These are phyloP conservation scores for Trichacis sp. DNA, from an alignment of 2,888 invertebrate species.

Conservation along the genomic window DNA sequence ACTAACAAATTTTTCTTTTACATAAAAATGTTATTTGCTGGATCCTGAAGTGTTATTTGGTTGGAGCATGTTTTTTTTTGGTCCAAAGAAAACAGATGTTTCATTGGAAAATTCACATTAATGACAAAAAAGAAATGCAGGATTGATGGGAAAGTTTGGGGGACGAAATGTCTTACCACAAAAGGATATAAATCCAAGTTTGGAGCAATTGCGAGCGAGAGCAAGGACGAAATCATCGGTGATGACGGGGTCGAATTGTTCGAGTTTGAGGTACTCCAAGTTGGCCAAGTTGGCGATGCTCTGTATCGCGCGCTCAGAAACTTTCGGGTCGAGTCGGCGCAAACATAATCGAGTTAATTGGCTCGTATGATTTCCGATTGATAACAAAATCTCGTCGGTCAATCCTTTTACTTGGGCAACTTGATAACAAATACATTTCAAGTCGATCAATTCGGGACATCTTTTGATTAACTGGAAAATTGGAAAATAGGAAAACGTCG, in stretches of 20 bases:
- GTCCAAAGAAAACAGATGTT: no score
- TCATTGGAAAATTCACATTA: no score
- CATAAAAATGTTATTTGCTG: not conserved
- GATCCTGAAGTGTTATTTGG: no score
- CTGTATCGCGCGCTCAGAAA: conserved; percentile 20
- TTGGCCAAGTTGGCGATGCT: conserved; percentile 23
- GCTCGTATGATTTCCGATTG: conserved; percentile 25
- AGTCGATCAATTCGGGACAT: conserved; percentile 27
- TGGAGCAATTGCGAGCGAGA: conserved; percentile 22
- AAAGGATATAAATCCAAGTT: conserved; percentile 29
- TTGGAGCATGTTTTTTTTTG: no score
- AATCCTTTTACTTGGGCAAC: conserved; percentile 25
- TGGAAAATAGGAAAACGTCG: no score
- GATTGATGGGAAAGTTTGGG: no score
- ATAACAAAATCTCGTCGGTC: conserved; percentile 29
- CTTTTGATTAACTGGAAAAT: conserved; percentile 34
- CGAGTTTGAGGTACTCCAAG: conserved; percentile 38
- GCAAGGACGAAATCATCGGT: conserved; percentile 23
- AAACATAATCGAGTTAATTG: conserved; percentile 31
- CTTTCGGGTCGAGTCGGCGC: conserved; percentile 26
- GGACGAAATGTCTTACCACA: conserved; percentile 24
- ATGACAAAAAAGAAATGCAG: no score
- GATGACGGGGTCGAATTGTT: conserved; percentile 30
- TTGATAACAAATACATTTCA: conserved; percentile 37
- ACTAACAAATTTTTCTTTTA: not conserved